Evolutionary conservation across 2,113 vertebrate genomes (phyloP).

Genomic region (Plecotus auritus): DNA sequence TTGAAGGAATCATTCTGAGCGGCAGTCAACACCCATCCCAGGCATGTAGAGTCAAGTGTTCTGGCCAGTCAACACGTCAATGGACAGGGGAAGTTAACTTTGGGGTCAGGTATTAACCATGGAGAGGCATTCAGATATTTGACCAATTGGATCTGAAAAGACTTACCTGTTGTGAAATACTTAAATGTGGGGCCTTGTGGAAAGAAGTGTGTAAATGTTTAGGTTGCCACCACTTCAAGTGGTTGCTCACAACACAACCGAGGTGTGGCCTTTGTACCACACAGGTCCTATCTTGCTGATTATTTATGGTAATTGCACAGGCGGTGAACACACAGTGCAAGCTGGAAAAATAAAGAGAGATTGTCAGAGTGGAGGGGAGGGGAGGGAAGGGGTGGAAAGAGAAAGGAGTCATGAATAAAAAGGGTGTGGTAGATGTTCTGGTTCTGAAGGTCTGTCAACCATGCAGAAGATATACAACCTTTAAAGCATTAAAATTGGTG

Average conservation of each 20-base stretch:
- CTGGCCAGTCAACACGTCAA: not conserved
- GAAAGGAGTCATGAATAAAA: not conserved
- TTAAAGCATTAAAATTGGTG: not conserved
- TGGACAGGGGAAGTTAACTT: not conserved
- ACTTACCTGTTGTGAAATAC: conserved; percentile 46
- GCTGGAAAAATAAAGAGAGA: conserved; percentile 70
- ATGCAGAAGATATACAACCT: not conserved
- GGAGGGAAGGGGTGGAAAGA: not conserved
- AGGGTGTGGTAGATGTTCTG: not conserved
- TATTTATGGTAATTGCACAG: conserved; percentile 76
- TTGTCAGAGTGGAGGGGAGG: not conserved
- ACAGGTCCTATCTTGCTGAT: conserved; percentile 78
- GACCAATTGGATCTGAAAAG: rapidly evolving
- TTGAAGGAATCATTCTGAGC: conserved; percentile 31
- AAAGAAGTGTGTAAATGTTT: conserved; percentile 54
- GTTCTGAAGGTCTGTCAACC: not conserved
- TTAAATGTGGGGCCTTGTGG: conserved; percentile 9
- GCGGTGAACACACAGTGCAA: conserved; percentile 62
- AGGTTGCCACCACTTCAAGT: conserved; percentile 59
- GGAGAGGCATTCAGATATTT: not conserved
- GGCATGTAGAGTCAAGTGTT: conserved; percentile 25
- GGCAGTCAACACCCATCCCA: not conserved
- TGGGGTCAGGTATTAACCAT: not conserved
- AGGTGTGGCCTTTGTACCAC: conserved; percentile 68
- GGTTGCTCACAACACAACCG: conserved; percentile 75